Conservation (phyloP, 2,888 invertebrate genomes). For the Thera britannica region DNA sequence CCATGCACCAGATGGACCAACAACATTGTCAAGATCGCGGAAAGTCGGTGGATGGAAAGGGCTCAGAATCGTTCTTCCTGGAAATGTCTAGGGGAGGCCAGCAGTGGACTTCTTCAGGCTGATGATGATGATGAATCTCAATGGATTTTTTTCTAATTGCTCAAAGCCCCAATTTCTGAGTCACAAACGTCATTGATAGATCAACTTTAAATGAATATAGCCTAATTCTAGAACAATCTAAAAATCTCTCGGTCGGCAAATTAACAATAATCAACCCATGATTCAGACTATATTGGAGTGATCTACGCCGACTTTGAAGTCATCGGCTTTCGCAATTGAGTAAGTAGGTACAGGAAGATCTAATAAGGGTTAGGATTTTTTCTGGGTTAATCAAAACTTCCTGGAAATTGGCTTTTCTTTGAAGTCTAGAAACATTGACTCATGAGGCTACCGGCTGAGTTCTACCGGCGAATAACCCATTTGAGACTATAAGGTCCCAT, state of each 20-base stretch:
- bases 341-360: constrained; percentile 69
- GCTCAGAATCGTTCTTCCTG: too few species aligned
- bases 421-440: background rate
- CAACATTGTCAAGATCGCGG: too few species aligned
- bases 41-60: too few species aligned
- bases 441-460: too few species aligned
- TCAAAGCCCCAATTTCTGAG: background rate
- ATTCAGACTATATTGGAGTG: constrained; percentile 70
- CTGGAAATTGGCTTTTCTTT: constrained; percentile 34
- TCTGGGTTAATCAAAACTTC: constrained; percentile 21
- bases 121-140: too few species aligned
- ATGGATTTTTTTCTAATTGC: too few species aligned
- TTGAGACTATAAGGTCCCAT: too few species aligned
- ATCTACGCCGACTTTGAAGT: constrained; percentile 63
- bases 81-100: too few species aligned
- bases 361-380: constrained; percentile 80
- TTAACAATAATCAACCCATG: constrained; percentile 66
- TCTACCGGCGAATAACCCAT: too few species aligned
- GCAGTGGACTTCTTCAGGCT: too few species aligned
- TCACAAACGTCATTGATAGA: constrained; percentile 5
- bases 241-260: constrained; percentile 52
- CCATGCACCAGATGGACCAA: too few species aligned
- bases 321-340: constrained; percentile 62
- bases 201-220: constrained; percentile 15
- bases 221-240: constrained; percentile 38